These are phyloP conservation scores for Hippopotamyrus pictus DNA, from an alignment of 2,797 vertebrate species.

Conservation along the genomic window DNA sequence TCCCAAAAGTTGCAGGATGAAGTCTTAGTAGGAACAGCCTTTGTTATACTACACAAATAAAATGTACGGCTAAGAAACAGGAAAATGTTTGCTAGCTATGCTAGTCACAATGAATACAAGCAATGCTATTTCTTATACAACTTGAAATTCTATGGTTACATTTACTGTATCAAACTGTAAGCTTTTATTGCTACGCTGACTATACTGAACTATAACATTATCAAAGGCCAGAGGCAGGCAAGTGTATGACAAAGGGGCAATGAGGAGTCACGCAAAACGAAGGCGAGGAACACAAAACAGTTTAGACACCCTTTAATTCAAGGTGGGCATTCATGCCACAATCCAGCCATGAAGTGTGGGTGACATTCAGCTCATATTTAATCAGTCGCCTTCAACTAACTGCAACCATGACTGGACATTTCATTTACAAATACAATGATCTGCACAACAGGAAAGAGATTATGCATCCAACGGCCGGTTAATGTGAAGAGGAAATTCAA, in stretches of 20 bases:
- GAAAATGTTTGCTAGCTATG: background rate
- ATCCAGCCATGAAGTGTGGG: background rate
- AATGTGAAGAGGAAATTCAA: background rate
- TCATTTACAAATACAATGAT: background rate
- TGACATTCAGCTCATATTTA: background rate
- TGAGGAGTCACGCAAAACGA: background rate
- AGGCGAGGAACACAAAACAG: background rate
- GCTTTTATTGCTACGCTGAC: background rate
- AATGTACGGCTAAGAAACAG: background rate
- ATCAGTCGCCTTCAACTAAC: background rate
- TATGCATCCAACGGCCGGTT: background rate
- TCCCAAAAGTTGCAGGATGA: background rate
- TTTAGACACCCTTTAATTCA: background rate
- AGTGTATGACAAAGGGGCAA: background rate
- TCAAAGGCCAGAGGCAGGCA: background rate
- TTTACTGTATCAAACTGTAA: background rate
- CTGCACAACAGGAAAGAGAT: background rate
- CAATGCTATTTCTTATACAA: background rate
- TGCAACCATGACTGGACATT: background rate
- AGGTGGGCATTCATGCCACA: background rate
- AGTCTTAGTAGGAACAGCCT: background rate
- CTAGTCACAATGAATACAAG: background rate
- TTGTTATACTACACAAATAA: background rate
- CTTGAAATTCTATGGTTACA: background rate
- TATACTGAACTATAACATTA: background rate